Evolutionary conservation across 1,140 invertebrate genomes (phyloP), one percentile per base, ranked within the genome.

Genomic region (Armadillidium nasatum): DNA sequence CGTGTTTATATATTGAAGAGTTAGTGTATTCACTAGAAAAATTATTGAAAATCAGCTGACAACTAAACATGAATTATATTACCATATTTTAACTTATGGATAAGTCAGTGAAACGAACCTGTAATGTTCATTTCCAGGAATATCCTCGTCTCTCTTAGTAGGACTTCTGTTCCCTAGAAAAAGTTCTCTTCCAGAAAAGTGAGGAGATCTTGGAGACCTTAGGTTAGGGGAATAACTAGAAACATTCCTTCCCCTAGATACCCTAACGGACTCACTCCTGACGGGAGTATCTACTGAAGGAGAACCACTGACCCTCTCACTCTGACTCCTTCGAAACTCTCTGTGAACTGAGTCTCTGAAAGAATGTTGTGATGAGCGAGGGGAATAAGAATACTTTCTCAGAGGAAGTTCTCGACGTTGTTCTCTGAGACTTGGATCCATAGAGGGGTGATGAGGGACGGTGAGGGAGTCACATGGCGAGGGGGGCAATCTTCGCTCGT

Each of bases 121-220:
- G 50, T 15, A 60, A 15, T 2, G 50, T 15, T 60, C 50, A 60
- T 19, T 60, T 13, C 2, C 11, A 60, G 19, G 50, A 13, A 7
- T 13, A 15, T 60, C 50, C 7, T 60, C 50, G 11, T 13, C 11
- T 60, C 50, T 60, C 50, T 60, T 13, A 13, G 50, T 13, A 60
- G 50, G 50, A 60, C 50, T 60, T 60, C 11, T 60, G 11, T 60
- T 19, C 7, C 50, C 50, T 19, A 60, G 11, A 60, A 60, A 19
- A 19, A 4, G 19, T 13, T 60, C 50, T 7, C 50, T 19, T 19
- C 50, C 19, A 19, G 11, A 13, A 19, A 60, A 60, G 50, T 4
- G 19, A 15, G 50, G 50, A 60, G 50, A 60, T 60, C 50, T 60
- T 19, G 50, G 50, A 60, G 50, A 60, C 50, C 50, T 60, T 60